phyloP scores from a whole-genome alignment of 2,113 vertebrate genomes.

The Terrapene triunguis region DNA sequence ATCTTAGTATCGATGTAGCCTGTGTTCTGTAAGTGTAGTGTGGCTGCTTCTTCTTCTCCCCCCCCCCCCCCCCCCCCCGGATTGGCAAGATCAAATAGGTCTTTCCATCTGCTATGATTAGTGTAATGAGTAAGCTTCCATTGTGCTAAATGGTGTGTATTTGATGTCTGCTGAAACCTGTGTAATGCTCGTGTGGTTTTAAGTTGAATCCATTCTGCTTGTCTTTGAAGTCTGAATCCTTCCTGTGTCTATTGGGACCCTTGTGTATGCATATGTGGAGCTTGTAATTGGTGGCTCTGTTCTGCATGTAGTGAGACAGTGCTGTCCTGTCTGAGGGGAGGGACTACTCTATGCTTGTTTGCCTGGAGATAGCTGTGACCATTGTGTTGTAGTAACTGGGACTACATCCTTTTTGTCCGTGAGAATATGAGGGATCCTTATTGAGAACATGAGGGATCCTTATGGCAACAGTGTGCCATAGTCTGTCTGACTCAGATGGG shows the following conservation, averaged over 20 bases:
- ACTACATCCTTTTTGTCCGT: conserved; percentile 57
- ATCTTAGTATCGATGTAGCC: neutral
- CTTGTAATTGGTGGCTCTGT: neutral
- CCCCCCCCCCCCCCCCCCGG: no score
- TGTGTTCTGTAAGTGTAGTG: neutral
- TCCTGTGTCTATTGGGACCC: neutral
- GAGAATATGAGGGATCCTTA: neutral
- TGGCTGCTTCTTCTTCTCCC: no score
- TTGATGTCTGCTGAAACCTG: neutral
- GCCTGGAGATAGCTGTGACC: neutral
- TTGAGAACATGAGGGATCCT: conserved; percentile 11
- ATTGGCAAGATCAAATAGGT: neutral
- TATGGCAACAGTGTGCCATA: neutral
- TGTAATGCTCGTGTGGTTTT: accelerated
- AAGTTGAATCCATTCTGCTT: neutral
- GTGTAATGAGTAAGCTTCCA: neutral
- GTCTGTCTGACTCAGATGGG: conserved; percentile 31
- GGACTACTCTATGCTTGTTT: neutral
- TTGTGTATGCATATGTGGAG: neutral
- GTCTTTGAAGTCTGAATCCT: conserved; percentile 28
- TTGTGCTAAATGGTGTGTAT: conserved; percentile 31
- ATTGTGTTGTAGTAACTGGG: conserved; percentile 8
- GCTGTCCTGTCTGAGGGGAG: neutral
- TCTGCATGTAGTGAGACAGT: neutral
- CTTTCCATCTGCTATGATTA: conserved; percentile 16